Conservation (phyloP, 2,888 invertebrate species). For the Cataglyphis livida region DNA sequence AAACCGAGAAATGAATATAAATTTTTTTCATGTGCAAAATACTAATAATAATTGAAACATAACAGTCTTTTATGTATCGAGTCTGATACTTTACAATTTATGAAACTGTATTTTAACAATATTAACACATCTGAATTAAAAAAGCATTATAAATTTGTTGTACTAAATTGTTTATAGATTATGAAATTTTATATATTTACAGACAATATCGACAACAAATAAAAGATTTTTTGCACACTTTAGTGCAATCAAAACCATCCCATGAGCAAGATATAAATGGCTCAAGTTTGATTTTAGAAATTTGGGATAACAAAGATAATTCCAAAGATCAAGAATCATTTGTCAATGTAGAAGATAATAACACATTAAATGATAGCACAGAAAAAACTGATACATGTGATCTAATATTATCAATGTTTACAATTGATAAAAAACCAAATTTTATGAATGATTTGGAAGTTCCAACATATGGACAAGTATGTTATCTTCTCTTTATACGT, state of each 20-base stretch:
- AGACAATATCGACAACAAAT: conserved; percentile 76
- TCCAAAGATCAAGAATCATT: conserved; percentile 55
- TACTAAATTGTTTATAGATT: conserved; percentile 26
- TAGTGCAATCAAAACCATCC: conserved; percentile 52
- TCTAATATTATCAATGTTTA: conserved; percentile 80
- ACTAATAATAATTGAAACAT: too few relatives aligned
- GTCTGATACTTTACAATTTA: neutral
- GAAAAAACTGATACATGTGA: conserved; percentile 54
- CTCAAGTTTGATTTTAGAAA: conserved; percentile 77
- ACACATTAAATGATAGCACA: conserved; percentile 18
- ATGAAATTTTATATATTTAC: conserved; percentile 41
- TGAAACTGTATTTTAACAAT: neutral
- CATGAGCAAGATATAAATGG: conserved; percentile 66
- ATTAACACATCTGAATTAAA: neutral
- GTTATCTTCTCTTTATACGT: conserved; percentile 34
- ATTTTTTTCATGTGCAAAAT: too few relatives aligned
- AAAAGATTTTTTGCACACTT: conserved; percentile 73
- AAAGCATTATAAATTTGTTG: conserved; percentile 9
- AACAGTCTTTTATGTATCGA: too few relatives aligned
- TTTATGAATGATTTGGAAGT: conserved; percentile 80
- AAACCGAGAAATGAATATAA: too few relatives aligned
- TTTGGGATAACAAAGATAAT: conserved; percentile 76
- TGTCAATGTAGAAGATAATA: conserved; percentile 46
- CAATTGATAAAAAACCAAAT: conserved; percentile 86
- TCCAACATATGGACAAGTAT: conserved; percentile 85